Conservation (phyloP, 2,888 invertebrate species). For the Antitype chi region DNA sequence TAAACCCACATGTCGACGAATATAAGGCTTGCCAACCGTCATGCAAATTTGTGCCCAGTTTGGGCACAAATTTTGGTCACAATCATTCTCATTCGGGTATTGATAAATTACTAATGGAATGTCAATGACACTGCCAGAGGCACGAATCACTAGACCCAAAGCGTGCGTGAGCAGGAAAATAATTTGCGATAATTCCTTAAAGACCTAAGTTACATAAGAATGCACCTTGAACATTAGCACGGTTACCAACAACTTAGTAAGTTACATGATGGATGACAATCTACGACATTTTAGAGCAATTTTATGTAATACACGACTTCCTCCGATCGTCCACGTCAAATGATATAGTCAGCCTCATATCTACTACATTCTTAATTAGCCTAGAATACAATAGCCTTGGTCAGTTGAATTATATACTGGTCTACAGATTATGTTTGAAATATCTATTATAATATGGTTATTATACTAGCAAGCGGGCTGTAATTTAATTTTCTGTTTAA, state of each 20-base stretch:
- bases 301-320: slow-evolving; percentile 53
- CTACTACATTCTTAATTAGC: slow-evolving; percentile 35
- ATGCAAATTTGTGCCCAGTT: background rate
- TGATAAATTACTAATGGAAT: background rate
- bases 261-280: slow-evolving; percentile 37
- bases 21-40: background rate
- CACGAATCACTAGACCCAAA: background rate
- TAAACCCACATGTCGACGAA: background rate
- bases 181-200: background rate
- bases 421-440: slow-evolving; percentile 15
- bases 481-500: slow-evolving; percentile 1
- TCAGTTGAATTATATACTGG: slow-evolving; percentile 31
- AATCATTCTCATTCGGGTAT: background rate
- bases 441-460: slow-evolving; percentile 15
- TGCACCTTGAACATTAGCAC: slow-evolving; percentile 47
- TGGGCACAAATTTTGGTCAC: background rate
- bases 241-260: slow-evolving; percentile 9
- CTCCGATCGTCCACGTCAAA: slow-evolving; percentile 17
- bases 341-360: slow-evolving; percentile 40
- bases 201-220: slow-evolving; percentile 19
- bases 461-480: background rate
- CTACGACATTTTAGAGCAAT: slow-evolving; percentile 38
- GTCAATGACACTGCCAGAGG: background rate
- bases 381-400: slow-evolving; percentile 42
- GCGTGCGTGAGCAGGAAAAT: background rate